These are phyloP conservation scores for Pleuronectes platessa DNA, from an alignment of 2,113 vertebrate genomes.

Conservation along the genomic window DNA sequence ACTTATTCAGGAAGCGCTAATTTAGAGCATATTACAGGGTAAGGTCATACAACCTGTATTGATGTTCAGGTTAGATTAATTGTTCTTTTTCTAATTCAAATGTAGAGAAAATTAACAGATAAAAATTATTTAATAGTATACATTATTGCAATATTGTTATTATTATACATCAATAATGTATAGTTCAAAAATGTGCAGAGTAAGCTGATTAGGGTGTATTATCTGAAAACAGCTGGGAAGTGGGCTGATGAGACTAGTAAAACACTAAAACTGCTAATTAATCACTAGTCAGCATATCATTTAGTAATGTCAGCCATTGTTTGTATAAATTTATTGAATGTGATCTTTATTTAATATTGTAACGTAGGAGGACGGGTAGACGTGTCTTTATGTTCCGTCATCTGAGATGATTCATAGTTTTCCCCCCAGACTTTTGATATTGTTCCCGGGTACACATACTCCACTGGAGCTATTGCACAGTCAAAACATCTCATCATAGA, in stretches of 20 bases:
- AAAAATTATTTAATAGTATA: too few relatives aligned
- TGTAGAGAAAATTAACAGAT: too few relatives aligned
- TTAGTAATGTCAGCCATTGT: not conserved
- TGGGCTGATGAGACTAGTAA: not conserved
- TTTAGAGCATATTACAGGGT: too few relatives aligned
- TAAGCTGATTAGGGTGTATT: not conserved
- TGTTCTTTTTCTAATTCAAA: too few relatives aligned
- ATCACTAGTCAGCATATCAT: not conserved
- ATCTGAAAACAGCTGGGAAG: not conserved
- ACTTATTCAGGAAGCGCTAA: too few relatives aligned
- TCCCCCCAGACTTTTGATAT: not conserved
- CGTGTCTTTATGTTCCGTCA: not conserved
- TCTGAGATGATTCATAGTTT: not conserved
- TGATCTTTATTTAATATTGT: not conserved
- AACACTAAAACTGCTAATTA: not conserved
- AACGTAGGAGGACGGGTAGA: not conserved
- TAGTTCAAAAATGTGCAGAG: too few relatives aligned
- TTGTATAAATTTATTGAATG: not conserved
- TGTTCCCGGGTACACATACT: not conserved
- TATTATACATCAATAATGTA: too few relatives aligned
- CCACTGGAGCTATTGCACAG: not conserved
- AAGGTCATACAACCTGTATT: too few relatives aligned
- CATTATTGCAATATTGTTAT: too few relatives aligned
- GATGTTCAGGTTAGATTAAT: too few relatives aligned
- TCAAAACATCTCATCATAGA: conserved; percentile 32